Percentiles rank a stretch among this genome's conserved stretches.
These are phyloP conservation scores for Ips typographus DNA, from an alignment of 1,140 invertebrate genomes.

Conservation along the genomic window DNA sequence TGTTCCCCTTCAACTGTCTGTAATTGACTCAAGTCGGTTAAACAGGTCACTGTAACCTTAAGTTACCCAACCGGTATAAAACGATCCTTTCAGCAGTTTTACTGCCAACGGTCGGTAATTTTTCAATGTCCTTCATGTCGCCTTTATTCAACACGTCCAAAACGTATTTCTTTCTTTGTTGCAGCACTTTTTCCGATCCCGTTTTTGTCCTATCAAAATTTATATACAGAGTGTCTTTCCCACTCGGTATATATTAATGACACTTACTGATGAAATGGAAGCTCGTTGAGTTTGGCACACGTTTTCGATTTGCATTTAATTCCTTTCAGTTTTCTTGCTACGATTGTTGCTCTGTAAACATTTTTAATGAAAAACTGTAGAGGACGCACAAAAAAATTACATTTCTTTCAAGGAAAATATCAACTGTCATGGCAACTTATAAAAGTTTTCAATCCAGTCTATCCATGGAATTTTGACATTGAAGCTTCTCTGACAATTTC, in stretches of 20 bases:
- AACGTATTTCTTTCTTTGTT: conserved; percentile 23
- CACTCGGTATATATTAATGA: not conserved
- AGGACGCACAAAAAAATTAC: not conserved
- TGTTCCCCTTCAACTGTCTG: conserved; percentile 15
- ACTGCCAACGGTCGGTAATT: conserved; percentile 15
- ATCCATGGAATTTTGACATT: no score
- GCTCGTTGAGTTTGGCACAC: not conserved
- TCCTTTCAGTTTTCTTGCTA: not conserved
- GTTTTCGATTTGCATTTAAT: not conserved
- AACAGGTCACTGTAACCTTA: no score
- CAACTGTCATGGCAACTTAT: no score
- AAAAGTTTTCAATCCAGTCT: no score
- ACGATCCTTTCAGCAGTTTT: conserved; percentile 32
- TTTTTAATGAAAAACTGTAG: conserved; percentile 2
- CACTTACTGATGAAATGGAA: not conserved
- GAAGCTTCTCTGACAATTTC: not conserved
- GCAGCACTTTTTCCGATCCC: conserved; percentile 13
- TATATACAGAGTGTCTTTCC: not conserved
- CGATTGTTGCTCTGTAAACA: not conserved
- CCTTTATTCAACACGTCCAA: conserved; percentile 25
- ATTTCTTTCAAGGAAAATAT: not conserved
- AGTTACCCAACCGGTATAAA: conserved; percentile 14
- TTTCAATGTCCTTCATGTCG: conserved; percentile 24
- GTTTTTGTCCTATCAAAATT: not conserved
- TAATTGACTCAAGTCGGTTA: not conserved